Evolutionary conservation across 1,140 invertebrate genomes (phyloP), one percentile per base, ranked within the genome.

Genomic region (Ruditapes philippinarum): DNA sequence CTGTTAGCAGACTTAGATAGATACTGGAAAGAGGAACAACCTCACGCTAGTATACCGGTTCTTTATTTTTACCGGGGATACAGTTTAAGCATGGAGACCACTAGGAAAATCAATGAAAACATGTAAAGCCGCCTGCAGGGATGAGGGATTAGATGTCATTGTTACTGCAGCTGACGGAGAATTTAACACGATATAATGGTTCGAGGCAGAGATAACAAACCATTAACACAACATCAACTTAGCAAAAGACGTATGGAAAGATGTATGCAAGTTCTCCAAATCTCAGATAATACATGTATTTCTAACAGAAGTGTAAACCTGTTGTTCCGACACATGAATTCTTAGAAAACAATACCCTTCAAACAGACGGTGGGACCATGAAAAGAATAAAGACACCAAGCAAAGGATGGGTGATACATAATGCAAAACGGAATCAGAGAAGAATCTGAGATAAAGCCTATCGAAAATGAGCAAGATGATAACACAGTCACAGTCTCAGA

Each of bases 1-100:
- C 40, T 76, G 9, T 25, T 76, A 7, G 73, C 73, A 12, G 73
- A 76, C 25, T 42, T 76, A 7, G 73, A 76, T 76, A 38, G 73
- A 76, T 42, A 42, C 11, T 76, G 73, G 73, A 76, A 76, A 76
- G 33, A 36, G 7, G 73, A 76, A 45, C 73, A 40, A 11, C 70
- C 70, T 9, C 70, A 74, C 36, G 70, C 70, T 7, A 40, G 17
- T 31, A n/a, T n/a, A n/a, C 73, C 73, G 11, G 81, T 70, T 7
- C 17, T 83, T 22, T 76, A 14, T 38, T 76, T 36, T 45, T 76
- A 76, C 42, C 17, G 73, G 40, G 73, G 73, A 1, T 76, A 76
- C n/a, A 76, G 73, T n/a, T 76, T 76, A 28, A 17, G 7, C 5
- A 40, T 76, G 73, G 73, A 76, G 14, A 42, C n/a, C 9, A 38